Conservation (phyloP, 2,888 invertebrate genomes). For the Amiota communis region DNA sequence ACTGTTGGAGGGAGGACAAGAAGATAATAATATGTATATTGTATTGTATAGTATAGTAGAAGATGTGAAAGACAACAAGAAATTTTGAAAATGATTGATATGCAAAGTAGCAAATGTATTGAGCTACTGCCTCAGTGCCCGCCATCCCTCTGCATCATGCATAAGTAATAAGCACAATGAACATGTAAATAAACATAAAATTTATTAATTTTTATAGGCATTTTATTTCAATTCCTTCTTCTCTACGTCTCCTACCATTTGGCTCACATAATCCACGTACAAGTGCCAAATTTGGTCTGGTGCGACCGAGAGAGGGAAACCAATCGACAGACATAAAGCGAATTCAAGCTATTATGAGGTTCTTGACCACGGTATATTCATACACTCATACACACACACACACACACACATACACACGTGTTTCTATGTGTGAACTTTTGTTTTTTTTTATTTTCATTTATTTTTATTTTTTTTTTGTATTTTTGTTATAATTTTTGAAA, state of each 20-base stretch:
- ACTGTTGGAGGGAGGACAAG: too few species aligned
- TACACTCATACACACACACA: background rate
- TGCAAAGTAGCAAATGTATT: slow-evolving; percentile 44
- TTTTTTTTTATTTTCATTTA: slow-evolving; percentile 30
- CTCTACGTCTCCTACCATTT: slow-evolving; percentile 12
- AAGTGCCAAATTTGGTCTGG: slow-evolving; percentile 62
- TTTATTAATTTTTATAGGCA: slow-evolving; percentile 61
- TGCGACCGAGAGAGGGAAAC: background rate
- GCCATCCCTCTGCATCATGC: background rate
- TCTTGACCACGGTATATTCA: slow-evolving; percentile 56
- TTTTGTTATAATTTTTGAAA: background rate
- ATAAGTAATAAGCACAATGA: slow-evolving; percentile 47
- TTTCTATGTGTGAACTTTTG: slow-evolving; percentile 23
- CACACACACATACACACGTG: background rate
- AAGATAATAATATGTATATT: background rate
- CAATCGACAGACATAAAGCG: too few species aligned
- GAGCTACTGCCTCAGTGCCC: slow-evolving; percentile 15
- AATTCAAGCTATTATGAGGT: slow-evolving; percentile 42
- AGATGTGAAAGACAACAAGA: background rate
- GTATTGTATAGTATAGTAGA: background rate
- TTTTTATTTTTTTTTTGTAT: background rate
- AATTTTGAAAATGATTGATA: slow-evolving; percentile 27
- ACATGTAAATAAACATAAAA: slow-evolving; percentile 55
- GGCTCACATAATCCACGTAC: slow-evolving; percentile 38
- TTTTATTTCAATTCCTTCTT: slow-evolving; percentile 46